A percentile compares a stretch with the other conserved stretches of the same genome.
Evolutionary conservation across 23 tunicate species (phyloP).

Genomic region (Halocynthia roretzi): DNA sequence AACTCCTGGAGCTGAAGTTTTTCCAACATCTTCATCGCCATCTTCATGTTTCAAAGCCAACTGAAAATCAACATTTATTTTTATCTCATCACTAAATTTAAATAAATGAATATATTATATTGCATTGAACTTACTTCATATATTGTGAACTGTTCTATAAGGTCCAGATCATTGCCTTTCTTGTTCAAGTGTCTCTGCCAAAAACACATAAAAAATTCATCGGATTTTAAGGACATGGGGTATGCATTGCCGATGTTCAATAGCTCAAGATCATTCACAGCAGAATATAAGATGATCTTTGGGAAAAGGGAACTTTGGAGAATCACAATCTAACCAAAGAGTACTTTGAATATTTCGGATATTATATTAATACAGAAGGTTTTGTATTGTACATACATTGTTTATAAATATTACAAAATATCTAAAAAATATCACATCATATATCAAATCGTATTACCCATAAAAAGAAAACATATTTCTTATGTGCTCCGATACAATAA

Average conservation of each 20-base stretch:
- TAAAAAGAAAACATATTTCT: too few species aligned
- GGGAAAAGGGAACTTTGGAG: too few species aligned
- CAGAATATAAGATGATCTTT: not conserved
- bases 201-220: slow-evolving; percentile 7
- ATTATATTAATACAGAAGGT: too few species aligned
- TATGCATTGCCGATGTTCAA: slow-evolving; percentile 3
- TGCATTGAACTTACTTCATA: slow-evolving; percentile 65
- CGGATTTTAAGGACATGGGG: not conserved
- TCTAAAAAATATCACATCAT: too few species aligned
- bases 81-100: slow-evolving; percentile 1
- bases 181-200: slow-evolving; percentile 82
- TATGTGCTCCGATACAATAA: too few species aligned
- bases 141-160: slow-evolving; percentile 90
- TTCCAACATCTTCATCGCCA: slow-evolving; percentile 68
- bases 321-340: too few species aligned
- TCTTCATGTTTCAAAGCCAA: slow-evolving; percentile 90
- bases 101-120: not conserved
- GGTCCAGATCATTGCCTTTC: slow-evolving; percentile 88
- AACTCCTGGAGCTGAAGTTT: slow-evolving; percentile 36
- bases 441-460: too few species aligned
- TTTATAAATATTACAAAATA: too few species aligned
- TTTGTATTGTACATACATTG: too few species aligned
- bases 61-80: slow-evolving; percentile 16
- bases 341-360: too few species aligned
- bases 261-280: not conserved